These are phyloP conservation scores for Notarius quadriscutis DNA, from an alignment of 2,113 vertebrate species.

Conservation along the genomic window DNA sequence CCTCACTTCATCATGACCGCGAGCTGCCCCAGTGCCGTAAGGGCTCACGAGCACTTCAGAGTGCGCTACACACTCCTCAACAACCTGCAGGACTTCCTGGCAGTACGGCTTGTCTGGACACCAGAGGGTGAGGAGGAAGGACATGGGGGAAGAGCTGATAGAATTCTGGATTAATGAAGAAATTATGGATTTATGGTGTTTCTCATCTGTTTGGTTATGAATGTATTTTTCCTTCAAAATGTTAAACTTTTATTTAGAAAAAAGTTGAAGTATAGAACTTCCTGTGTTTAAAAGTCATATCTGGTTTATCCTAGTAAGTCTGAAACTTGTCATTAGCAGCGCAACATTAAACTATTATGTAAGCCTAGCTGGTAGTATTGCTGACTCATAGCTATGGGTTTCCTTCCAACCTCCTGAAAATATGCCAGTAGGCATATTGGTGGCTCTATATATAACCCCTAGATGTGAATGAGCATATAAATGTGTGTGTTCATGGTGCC, in stretches of 20 bases:
- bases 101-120: slow-evolving; percentile 90
- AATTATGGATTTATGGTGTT: neutral
- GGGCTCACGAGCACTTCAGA: slow-evolving; percentile 80
- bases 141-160: neutral
- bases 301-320: neutral
- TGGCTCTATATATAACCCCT: neutral
- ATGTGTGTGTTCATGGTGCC: neutral
- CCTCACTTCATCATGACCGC: slow-evolving; percentile 92
- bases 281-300: neutral
- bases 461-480: neutral
- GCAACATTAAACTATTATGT: neutral
- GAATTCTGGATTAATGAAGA: neutral
- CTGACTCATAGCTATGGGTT: neutral
- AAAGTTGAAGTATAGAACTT: neutral
- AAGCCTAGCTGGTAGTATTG: neutral
- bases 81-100: slow-evolving; percentile 93
- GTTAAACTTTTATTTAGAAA: neutral
- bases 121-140: slow-evolving; percentile 74
- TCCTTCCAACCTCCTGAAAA: neutral
- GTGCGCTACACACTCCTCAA: slow-evolving; percentile 92
- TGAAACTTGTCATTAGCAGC: neutral
- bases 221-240: neutral
- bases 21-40: slow-evolving; percentile 83
- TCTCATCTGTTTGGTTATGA: neutral
- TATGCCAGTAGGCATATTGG: neutral